Percentiles rank a stretch among this genome's conserved stretches.
phyloP scores from a whole-genome alignment of 1,140 invertebrate genomes.

The Metopolophium dirhodum region DNA sequence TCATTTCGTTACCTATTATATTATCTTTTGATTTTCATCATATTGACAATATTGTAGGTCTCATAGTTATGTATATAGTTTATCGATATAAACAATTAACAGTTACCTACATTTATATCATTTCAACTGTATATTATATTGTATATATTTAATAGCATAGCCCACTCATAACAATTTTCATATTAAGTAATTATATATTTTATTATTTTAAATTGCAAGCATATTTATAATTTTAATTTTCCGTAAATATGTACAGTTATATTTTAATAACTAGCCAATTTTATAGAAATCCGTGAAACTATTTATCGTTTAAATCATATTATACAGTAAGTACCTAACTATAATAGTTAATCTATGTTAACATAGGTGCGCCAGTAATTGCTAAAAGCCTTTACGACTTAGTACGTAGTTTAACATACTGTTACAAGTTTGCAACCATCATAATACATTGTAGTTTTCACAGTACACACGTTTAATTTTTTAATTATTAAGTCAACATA shows the following conservation, averaged over 20 bases:
- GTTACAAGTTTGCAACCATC: background rate
- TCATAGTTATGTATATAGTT: background rate
- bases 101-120: too few relatives aligned
- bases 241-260: background rate
- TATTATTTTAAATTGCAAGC: too few relatives aligned
- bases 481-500: background rate
- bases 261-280: background rate
- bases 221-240: background rate
- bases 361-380: too few relatives aligned
- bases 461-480: background rate
- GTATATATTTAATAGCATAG: background rate
- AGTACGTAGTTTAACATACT: background rate
- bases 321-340: background rate
- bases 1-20: background rate
- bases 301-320: background rate
- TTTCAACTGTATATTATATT: background rate
- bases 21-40: background rate
- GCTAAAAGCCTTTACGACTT: background rate
- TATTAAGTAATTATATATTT: background rate
- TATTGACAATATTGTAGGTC: background rate
- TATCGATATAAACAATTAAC: too few relatives aligned
- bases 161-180: background rate
- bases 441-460: background rate
- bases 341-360: background rate
- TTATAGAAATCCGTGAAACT: background rate